Conservation (phyloP, 1,140 invertebrate species). For the Chironomus striatipennis region DNA sequence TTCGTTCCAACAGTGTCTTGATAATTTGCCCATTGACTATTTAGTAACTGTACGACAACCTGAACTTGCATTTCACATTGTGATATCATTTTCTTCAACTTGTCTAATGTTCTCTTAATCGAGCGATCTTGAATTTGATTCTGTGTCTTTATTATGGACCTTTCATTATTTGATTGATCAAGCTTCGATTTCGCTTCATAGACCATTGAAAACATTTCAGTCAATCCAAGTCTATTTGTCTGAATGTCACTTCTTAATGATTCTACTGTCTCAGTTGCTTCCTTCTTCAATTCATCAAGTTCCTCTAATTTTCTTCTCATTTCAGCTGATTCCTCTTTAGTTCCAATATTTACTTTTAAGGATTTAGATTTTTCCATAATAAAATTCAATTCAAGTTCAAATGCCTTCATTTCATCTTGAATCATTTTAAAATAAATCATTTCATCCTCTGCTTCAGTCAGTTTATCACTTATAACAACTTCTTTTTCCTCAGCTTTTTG, state of each 20-base stretch:
- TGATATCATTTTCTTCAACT: conserved; percentile 48
- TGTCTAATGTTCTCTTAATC: conserved; percentile 45
- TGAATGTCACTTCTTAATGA: conserved; percentile 37
- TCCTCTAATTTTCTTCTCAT: conserved; percentile 43
- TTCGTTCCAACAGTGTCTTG: conserved; percentile 43
- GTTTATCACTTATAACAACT: not conserved
- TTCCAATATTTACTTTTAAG: conserved; percentile 43
- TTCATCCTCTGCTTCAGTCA: conserved; percentile 24
- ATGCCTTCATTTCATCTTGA: conserved; percentile 48
- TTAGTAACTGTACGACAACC: conserved; percentile 47
- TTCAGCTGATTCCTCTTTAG: conserved; percentile 43
- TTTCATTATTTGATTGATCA: conserved; percentile 43
- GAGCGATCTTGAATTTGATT: conserved; percentile 49
- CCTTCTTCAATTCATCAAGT: conserved; percentile 45
- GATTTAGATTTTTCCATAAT: conserved; percentile 44
- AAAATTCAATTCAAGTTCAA: conserved; percentile 52
- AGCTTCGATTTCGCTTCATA: conserved; percentile 50
- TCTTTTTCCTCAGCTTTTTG: conserved; percentile 17
- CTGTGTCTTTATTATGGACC: conserved; percentile 41
- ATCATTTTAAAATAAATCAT: conserved; percentile 35
- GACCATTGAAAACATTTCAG: conserved; percentile 52
- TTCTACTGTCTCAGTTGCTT: conserved; percentile 40
- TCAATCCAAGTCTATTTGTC: conserved; percentile 47
- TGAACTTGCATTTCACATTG: conserved; percentile 53
- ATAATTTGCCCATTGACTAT: conserved; percentile 52